Conservation (phyloP, 2,888 invertebrate species). For the Sphaeridia pumilis region DNA sequence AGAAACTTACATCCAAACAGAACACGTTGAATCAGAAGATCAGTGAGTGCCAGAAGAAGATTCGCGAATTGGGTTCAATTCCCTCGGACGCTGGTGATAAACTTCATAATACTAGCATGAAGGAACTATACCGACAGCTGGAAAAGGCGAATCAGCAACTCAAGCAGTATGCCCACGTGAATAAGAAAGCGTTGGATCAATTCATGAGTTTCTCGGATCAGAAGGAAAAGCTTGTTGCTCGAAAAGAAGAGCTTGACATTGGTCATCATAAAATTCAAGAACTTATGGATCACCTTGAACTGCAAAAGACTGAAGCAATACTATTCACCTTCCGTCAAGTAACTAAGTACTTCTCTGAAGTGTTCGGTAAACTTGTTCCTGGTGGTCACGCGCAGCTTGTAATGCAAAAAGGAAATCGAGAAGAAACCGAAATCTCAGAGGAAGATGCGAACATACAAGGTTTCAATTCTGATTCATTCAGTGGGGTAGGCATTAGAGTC, state of each 20-base stretch:
- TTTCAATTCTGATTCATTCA: constrained; percentile 38
- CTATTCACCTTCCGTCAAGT: constrained; percentile 98
- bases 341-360: constrained; percentile 92
- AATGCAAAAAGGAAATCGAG: constrained; percentile 61
- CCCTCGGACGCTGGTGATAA: constrained; percentile 82
- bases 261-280: constrained; percentile 84
- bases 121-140: constrained; percentile 84
- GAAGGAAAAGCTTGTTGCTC: constrained; percentile 88
- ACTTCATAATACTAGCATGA: constrained; percentile 46
- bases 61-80: constrained; percentile 86
- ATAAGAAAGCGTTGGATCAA: constrained; percentile 98
- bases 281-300: constrained; percentile 86
- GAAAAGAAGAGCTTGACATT: constrained; percentile 90
- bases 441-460: constrained; percentile 27
- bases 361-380: constrained; percentile 94
- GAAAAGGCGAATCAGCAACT: constrained; percentile 93
- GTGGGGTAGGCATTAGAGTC: constrained; percentile 85
- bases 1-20: constrained; percentile 90
- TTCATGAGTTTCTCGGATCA: constrained; percentile 98
- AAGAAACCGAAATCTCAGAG: constrained; percentile 36
- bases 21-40: constrained; percentile 85
- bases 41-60: constrained; percentile 88
- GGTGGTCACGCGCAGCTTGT: constrained; percentile 85
- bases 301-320: constrained; percentile 94
- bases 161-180: constrained; percentile 98